Percentiles rank a stretch among this genome's conserved stretches.
These are phyloP conservation scores for Cinara cedri DNA, from an alignment of 2,888 invertebrate genomes.

Conservation along the genomic window DNA sequence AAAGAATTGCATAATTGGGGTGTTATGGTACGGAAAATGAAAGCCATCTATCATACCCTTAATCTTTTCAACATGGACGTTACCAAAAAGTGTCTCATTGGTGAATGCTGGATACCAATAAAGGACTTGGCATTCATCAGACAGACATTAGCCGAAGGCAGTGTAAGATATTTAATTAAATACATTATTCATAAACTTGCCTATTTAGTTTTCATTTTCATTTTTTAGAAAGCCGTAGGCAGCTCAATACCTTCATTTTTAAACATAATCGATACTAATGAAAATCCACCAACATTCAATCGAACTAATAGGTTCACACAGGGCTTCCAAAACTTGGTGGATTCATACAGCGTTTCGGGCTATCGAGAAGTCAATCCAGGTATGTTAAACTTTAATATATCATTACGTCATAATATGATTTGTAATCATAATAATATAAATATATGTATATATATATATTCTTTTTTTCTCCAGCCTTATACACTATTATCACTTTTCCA, in stretches of 20 bases:
- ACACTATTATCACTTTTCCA: slow-evolving; percentile 77
- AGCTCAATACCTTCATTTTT: slow-evolving; percentile 91
- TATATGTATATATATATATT: slow-evolving; percentile 59
- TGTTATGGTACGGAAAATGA: slow-evolving; percentile 85
- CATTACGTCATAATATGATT: neutral
- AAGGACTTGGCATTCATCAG: slow-evolving; percentile 75
- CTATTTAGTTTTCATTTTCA: slow-evolving; percentile 1
- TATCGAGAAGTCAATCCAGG: slow-evolving; percentile 93
- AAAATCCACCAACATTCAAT: slow-evolving; percentile 89
- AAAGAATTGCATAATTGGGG: slow-evolving; percentile 88
- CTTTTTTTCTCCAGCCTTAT: too few relatives aligned
- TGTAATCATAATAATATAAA: neutral
- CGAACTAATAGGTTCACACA: slow-evolving; percentile 89
- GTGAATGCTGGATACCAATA: slow-evolving; percentile 86
- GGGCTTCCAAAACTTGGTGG: slow-evolving; percentile 91
- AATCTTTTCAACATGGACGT: slow-evolving; percentile 93
- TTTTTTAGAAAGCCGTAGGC: slow-evolving; percentile 72
- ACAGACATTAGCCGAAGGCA: slow-evolving; percentile 79
- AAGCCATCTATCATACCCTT: slow-evolving; percentile 91
- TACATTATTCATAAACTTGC: neutral
- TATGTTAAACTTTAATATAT: slow-evolving; percentile 61
- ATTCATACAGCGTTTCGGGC: slow-evolving; percentile 89
- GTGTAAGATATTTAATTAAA: slow-evolving; percentile 68
- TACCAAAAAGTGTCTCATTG: slow-evolving; percentile 86
- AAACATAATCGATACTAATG: slow-evolving; percentile 82